Evolutionary conservation across 2,888 invertebrate species (phyloP), one percentile per base, ranked within the genome.

Genomic region (Ichneumoninae sp.): DNA sequence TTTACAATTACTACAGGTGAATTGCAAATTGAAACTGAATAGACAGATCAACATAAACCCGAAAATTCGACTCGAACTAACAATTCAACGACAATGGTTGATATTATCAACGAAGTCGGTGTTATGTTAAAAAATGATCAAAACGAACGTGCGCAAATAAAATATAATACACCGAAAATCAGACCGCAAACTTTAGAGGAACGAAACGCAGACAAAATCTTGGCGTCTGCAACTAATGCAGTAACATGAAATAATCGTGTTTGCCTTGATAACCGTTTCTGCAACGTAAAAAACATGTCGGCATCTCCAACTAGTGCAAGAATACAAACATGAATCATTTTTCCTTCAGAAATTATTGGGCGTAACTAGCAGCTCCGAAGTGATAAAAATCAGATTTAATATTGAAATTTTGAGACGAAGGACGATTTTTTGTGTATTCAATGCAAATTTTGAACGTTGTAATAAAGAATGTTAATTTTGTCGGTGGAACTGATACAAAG

Each of bases 151-250:
- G 4, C 50, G 4, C 16, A 50, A 50, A 50, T 16, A 10, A 47
- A 16, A 13, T 47, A 47, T 47, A 16, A 47, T 47, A 13, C 47
- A 16, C 47, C 3, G 1, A 16, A 47, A 26, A 30, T 52, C 50
- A 16, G n/a, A 52, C 33, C 52, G n/a, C 70, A 54, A 70, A 71
- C 57, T 22, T 33, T 71, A 40, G 22, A 75, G 6, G 65, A 22
- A 26, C 26, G 26, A 26, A 26, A 26, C 26, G 26, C 26, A 26
- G 26, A 26, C 26, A 26, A 26, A 1, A 26, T 26, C 26, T 36
- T 36, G 19, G n/a, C 3, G 50, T 50, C 47, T 47, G 47, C 22
- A 68, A 26, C 26, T 0, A 50, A 16, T 30, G 47, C 68, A 68
- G 68, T 47, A 68, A 47, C 68, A 6, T 47, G n/a, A 47, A 47